Evolutionary conservation across 2,888 invertebrate species (phyloP).

Genomic region (Suillia variegata): DNA sequence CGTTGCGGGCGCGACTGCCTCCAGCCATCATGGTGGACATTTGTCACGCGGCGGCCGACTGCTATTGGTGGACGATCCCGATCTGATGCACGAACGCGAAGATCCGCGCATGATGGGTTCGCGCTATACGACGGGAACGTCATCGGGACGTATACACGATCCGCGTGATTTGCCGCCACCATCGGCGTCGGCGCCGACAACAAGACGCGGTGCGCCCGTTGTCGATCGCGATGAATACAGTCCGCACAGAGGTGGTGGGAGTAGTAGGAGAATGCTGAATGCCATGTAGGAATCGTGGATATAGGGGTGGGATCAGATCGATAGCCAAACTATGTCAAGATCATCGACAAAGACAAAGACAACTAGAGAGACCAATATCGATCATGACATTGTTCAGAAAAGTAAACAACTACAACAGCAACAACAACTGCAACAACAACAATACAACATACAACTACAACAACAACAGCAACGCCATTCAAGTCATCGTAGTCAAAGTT

Average conservation of each 20-base stretch:
- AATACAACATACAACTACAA: neutral
- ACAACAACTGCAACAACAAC: neutral
- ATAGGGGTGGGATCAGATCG: slow-evolving; percentile 63
- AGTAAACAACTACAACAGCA: slow-evolving; percentile 26
- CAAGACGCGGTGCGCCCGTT: slow-evolving; percentile 54
- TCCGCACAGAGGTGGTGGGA: slow-evolving; percentile 63
- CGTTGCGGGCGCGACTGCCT: slow-evolving; percentile 38
- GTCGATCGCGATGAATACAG: slow-evolving; percentile 62
- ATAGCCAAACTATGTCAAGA: slow-evolving; percentile 40
- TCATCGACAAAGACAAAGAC: no score
- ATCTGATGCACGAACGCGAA: slow-evolving; percentile 56
- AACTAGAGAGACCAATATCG: slow-evolving; percentile 33
- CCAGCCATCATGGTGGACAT: slow-evolving; percentile 44
- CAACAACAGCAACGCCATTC: slow-evolving; percentile 1
- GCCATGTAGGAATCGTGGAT: slow-evolving; percentile 64
- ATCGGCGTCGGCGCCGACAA: slow-evolving; percentile 45
- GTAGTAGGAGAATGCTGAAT: slow-evolving; percentile 63
- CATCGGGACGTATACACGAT: slow-evolving; percentile 48
- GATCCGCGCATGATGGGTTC: slow-evolving; percentile 45
- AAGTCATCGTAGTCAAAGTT: neutral
- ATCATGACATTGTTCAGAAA: slow-evolving; percentile 37
- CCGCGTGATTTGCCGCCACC: slow-evolving; percentile 52
- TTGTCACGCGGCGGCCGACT: slow-evolving; percentile 45
- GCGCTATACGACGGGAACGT: slow-evolving; percentile 40
- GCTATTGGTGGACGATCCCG: slow-evolving; percentile 54